Base-by-base conservation (phyloP, 2,888 invertebrate species). In the Andrena camellia region DNA sequence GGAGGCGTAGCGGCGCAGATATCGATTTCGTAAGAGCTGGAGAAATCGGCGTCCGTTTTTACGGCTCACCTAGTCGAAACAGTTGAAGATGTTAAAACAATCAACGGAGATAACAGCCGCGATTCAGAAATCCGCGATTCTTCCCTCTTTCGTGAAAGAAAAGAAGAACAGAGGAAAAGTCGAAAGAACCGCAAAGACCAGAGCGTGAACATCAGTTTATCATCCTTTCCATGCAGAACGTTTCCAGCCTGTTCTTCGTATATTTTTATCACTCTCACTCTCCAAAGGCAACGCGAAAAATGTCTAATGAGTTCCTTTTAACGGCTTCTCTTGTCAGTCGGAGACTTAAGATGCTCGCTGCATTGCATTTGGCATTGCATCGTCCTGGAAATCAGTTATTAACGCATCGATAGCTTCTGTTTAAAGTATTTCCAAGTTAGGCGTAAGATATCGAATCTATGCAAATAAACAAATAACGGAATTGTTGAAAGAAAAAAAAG, bases 1-100 rank as follows among this genome's bases (percentile, higher is more conserved):
- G 20, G 42, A 68, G 50, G 63, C 72, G 59, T 72, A 35, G 35
- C 42, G 31, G 26, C 26, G 8, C 31, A 5, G 26, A 35, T 78
- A 64, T 77, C 26, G 48, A 68, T 73, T 76, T 83, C 82, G 77
- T 35, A 83, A 83, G 59, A 76, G 31, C 26, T 33, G 72, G 54
- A 71, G 74, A 87, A 79, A 80, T 50, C 86, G 48, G 60, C 57
- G 52, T 23, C 60, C 57, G 52, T 68, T 86, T 52, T 88, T 75
- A 88, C 84, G 88, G 86, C 76, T 88, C 87, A 75, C 63, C 69
- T 86, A 31, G 59, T 76, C 73, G 79, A 81, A 84, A 87, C 87
- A 84, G 86, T 88, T 79, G 76, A 84, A 91, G 92, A 91, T 91
- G 80, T 78, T 72, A 74, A 89, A 88, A 91, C 91, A 91, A 91